Base-by-base conservation (phyloP, 2,888 invertebrate genomes). In the Toxonevra muliebris region DNA sequence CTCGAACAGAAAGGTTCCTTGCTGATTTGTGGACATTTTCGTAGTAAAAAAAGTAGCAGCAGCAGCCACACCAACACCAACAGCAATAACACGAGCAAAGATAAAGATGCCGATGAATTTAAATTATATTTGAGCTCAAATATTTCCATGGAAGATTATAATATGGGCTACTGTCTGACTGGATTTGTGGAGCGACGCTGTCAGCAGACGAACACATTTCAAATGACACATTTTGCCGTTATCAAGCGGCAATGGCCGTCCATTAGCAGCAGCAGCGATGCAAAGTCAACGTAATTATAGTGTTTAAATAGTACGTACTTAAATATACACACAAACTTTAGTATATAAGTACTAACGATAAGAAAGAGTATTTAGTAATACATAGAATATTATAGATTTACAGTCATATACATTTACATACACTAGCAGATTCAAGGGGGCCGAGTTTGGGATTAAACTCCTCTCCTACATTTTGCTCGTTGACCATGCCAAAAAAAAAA, bases 81-180 rank as follows among this genome's bases (percentile, higher is more conserved):
- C 66, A 52, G 61, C 61, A n/a, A 57, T 12, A 61, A 13, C n/a
- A 68, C 61, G 4, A 4, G 15, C 50, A 61, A 45, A 13, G 74
- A 74, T 20, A 71, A 71, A 71, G 73, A 74, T 66, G 72, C 66
- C 74, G 82, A 81, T 71, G 93, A 93, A 85, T 93, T 93, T 84
- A 93, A 93, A 90, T 86, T 94, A 82, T 91, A 91, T 86, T 89
- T 95, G 81, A 94, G 93, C 70, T 93, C 93, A 70, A 93, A 93
- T 86, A 93, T 95, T 78, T 92, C 92, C 58, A 90, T 92, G 79
- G 91, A 93, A 61, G 94, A 95, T 86, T 94, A 93, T 87, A 93
- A 94, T 86, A 93, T 93, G 91, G 94, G 94, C 61, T 95, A 94
- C 87, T 93, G 93, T 80, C 92, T 95, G 89, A 94, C 94, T 1